Percentiles rank a stretch among this genome's conserved stretches.
These are phyloP conservation scores for Mongoloraphidia duomilia DNA, from an alignment of 2,888 invertebrate genomes.

Conservation along the genomic window DNA sequence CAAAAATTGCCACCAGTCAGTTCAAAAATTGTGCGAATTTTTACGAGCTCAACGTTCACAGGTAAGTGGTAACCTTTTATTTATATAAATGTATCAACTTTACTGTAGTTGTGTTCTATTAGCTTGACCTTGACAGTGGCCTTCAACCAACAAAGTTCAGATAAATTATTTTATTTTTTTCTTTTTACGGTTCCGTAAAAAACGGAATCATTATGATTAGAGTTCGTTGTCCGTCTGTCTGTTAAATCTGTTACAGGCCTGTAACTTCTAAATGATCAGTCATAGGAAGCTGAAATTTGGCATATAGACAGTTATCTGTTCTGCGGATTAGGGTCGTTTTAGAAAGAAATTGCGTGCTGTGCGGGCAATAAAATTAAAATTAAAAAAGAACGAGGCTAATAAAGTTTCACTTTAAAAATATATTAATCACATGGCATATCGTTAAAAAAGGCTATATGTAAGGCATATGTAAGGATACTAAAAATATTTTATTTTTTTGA, in stretches of 20 bases:
- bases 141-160: conserved; percentile 1
- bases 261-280: too few relatives aligned
- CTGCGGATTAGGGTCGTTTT: too few relatives aligned
- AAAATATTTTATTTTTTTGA: too few relatives aligned
- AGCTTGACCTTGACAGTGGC: neutral
- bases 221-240: neutral
- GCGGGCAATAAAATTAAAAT: too few relatives aligned
- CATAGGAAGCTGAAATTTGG: too few relatives aligned
- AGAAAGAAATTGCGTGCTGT: too few relatives aligned
- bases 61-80: conserved; percentile 39
- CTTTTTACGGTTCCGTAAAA: neutral
- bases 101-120: neutral
- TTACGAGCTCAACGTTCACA: conserved; percentile 96
- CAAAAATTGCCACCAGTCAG: conserved; percentile 86
- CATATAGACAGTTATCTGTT: too few relatives aligned
- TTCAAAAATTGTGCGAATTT: conserved; percentile 95
- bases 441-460: too few relatives aligned
- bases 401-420: too few relatives aligned
- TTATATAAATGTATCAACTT: neutral
- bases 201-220: neutral
- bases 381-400: too few relatives aligned
- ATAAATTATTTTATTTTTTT: conserved; percentile 4
- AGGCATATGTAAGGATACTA: too few relatives aligned
- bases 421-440: too few relatives aligned
- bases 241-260: neutral